These are phyloP conservation scores for Cataglyphis hispanica DNA, from an alignment of 1,140 invertebrate genomes.

Conservation along the genomic window DNA sequence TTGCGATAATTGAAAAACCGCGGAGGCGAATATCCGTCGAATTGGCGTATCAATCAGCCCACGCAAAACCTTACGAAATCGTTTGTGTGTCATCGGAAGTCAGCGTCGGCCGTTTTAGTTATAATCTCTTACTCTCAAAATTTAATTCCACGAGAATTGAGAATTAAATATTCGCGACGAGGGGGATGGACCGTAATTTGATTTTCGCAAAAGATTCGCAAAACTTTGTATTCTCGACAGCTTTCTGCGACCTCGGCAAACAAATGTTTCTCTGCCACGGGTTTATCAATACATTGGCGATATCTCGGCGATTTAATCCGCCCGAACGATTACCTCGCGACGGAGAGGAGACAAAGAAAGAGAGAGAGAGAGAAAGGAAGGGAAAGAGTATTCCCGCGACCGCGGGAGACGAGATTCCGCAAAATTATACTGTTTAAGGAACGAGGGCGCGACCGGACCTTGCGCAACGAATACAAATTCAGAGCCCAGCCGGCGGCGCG, in stretches of 20 bases:
- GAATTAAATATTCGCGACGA: not conserved
- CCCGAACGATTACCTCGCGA: constrained; percentile 16
- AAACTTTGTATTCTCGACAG: not conserved
- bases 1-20: constrained; percentile 44
- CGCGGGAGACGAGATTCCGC: constrained; percentile 55
- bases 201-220: not conserved
- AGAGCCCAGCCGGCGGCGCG: constrained; percentile 55
- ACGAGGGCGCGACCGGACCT: constrained; percentile 74
- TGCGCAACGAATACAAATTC: constrained; percentile 76
- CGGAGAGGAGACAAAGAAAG: not conserved
- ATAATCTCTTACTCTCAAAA: not conserved
- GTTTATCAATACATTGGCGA: constrained; percentile 8
- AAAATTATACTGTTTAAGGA: constrained; percentile 72
- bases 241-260: not conserved
- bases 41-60: constrained; percentile 24
- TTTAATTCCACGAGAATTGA: not conserved
- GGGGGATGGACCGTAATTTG: not conserved
- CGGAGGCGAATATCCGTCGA: constrained; percentile 28
- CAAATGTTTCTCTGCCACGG: not conserved
- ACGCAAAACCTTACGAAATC: not conserved
- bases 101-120: not conserved
- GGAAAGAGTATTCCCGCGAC: constrained; percentile 26
- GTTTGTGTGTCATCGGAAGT: not conserved
- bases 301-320: constrained; percentile 36
- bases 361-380: not conserved